Base-by-base conservation (phyloP, 2,797 vertebrate species). In the Malacoctenus gilli region DNA sequence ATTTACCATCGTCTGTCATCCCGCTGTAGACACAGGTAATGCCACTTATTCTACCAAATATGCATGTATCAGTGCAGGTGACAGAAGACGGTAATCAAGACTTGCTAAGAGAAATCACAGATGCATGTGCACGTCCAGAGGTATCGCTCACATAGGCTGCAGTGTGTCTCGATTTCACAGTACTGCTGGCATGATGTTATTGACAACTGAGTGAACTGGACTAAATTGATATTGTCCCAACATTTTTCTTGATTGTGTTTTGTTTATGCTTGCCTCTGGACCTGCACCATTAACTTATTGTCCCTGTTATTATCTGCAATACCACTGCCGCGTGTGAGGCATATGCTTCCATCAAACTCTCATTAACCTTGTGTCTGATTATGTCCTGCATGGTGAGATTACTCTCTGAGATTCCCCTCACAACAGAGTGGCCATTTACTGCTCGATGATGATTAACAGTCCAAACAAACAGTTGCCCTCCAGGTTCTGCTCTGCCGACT, bases 341-440 rank as follows among this genome's bases (percentile, higher is more conserved):
- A 88, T 87, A 91, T 88, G 87, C 82, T 87, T 89, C 85, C 85
- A 88, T 89, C 86, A 89, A 91, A 89, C 83, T 85, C 89, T 87
- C 87, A 87, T 91, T 91, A 91, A 90, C 89, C 90, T 91, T 90
- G 87, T 84, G 77, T 84, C 84, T 88, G 87, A 89, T 88, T 85
- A 88, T 80, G 75, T 83, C 80, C 83, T 83, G 76, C 74, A 46
- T 78, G 52, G 82, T 36, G 80, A 82, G 70, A 87, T 81, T 68
- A 83, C 78, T 83, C 75, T 77, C 69, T 15, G 68, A 81, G 76
- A 82, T 82, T 84, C 72, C 64, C 55, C 57, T 76, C 73, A 49
- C 69, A 80, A 78, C 72, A 76, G 68, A 76, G 72, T 79, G 77
- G 77, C 67, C 78, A 86, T 89, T 89, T 87, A 68, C 71, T 70